These are phyloP conservation scores for Tethya wilhelma DNA, from an alignment of 37 sponge, comb jelly and placozoan species.

Conservation along the genomic window DNA sequence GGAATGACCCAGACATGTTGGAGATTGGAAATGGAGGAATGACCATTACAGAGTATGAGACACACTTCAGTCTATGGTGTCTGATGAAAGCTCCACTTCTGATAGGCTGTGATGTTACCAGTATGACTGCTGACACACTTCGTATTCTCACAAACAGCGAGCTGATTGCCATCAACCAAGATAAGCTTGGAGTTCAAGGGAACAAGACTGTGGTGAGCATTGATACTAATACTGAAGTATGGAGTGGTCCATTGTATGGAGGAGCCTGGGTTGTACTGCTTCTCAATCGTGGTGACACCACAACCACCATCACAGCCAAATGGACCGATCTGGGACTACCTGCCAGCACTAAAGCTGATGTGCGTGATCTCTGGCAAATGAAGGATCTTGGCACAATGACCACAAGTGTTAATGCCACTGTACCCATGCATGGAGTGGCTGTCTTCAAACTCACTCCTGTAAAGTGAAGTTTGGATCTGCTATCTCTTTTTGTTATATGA, in stretches of 20 bases:
- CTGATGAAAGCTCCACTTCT: conserved; percentile 86
- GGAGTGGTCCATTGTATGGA: conserved; percentile 65
- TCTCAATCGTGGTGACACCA: conserved; percentile 50
- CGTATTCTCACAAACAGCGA: conserved; percentile 85
- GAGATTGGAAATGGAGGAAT: conserved; percentile 85
- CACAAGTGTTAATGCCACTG: conserved; percentile 44
- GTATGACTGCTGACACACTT: conserved; percentile 60
- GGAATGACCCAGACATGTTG: conserved; percentile 94
- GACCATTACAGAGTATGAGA: conserved; percentile 64
- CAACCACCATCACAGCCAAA: conserved; percentile 33
- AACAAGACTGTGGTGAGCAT: conserved; percentile 41
- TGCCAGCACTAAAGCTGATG: conserved; percentile 3
- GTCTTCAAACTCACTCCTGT: conserved; percentile 63
- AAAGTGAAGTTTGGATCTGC: too few relatives aligned
- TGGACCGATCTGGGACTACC: conserved; percentile 52
- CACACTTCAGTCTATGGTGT: conserved; percentile 91
- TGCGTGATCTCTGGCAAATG: conserved; percentile 79
- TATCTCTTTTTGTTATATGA: too few relatives aligned
- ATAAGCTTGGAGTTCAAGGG: conserved; percentile 71
- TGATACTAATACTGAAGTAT: conserved; percentile 62
- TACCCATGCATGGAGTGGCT: conserved; percentile 72
- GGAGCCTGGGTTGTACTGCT: conserved; percentile 57
- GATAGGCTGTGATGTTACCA: conserved; percentile 78
- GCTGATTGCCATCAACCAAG: conserved; percentile 91
- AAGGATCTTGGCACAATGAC: conserved; percentile 51